Evolutionary conservation across 2,113 vertebrate genomes (phyloP), one percentile per base, ranked within the genome.

Genomic region (Nyctibius bracteatus): DNA sequence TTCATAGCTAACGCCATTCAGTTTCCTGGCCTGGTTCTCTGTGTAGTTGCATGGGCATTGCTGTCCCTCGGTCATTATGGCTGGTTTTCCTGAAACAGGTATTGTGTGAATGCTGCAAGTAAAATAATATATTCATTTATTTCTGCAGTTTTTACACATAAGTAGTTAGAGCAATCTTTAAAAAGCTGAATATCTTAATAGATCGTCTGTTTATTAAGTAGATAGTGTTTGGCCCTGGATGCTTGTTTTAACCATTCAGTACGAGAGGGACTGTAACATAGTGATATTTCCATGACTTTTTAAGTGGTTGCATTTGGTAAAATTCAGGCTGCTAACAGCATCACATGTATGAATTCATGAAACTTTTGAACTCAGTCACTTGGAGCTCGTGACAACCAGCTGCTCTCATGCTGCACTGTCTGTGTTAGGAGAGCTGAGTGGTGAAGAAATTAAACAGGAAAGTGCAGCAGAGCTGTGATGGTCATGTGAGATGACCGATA

Each of bases 171-270:
- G 73, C 51, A 90, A 5, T 54, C 27, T 89, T 96, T 31, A 83
- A 77, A 88, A 77, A 86, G 25, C 41, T 88, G 28, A 81, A 67
- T 81, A 66, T 81, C 30, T 94, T 93, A 86, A 66, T 21, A 71
- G 74, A 25, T 82, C 28, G 67, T 83, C 22, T 83, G 65, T 61
- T 89, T 81, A 86, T 96, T 89, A 88, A 66, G 94, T 88, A 92
- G 75, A 55, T 30, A 39, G 57, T 39, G 25, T 58, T 91, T 91
- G 30, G 30, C 66, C 70, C 80, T 81, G 80, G 90, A 66, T 88
- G 62, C 41, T 44, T 86, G 65, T 91, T 86, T 92, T 58, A 92
- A 77, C 23, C 20, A 74, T 94, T 35, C 33, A 24, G 5, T 71
- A 31, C 41, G 61, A 58, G 24, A 27, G 23, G 7, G 52, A 49